Evolutionary conservation across 2,113 vertebrate genomes (phyloP).

Genomic region (Paramisgurnus dabryanus): DNA sequence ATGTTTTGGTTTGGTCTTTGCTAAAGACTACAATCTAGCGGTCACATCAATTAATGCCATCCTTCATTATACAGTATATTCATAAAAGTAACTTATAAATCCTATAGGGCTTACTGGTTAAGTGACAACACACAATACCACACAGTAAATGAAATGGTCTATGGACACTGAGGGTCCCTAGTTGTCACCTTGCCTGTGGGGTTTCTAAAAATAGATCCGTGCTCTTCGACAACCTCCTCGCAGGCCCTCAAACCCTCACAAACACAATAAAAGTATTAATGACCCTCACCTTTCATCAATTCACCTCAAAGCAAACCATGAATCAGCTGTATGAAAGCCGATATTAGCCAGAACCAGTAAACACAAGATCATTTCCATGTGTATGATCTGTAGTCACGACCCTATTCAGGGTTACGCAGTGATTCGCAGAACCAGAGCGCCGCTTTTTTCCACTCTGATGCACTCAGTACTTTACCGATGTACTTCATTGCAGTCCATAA

Average conservation of each 20-base stretch:
- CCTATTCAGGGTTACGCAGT: conserved; percentile 35
- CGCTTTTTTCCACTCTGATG: conserved; percentile 19
- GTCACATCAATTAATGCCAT: background rate
- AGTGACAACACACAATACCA: conserved; percentile 7
- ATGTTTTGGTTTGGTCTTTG: too few species aligned
- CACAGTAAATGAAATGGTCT: conserved; percentile 22
- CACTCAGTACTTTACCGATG: conserved; percentile 38
- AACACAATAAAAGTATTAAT: conserved; percentile 49
- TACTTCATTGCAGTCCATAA: conserved; percentile 39
- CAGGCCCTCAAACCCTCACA: conserved; percentile 21
- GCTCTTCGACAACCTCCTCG: conserved; percentile 14
- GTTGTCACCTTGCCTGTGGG: conserved; percentile 43
- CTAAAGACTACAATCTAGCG: too few species aligned
- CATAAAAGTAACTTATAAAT: background rate
- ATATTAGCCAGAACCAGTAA: background rate
- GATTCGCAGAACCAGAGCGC: conserved; percentile 3
- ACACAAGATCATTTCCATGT: conserved; percentile 53
- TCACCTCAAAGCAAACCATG: conserved; percentile 20
- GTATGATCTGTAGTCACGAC: conserved; percentile 49
- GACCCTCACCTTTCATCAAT: conserved; percentile 35
- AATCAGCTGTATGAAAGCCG: background rate
- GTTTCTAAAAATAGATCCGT: conserved; percentile 51
- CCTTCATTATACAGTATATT: background rate
- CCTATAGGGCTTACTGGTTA: conserved; percentile 30
- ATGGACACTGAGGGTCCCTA: conserved; percentile 38